Conservation (phyloP, 2,888 invertebrate genomes). For the Bombylius major region DNA sequence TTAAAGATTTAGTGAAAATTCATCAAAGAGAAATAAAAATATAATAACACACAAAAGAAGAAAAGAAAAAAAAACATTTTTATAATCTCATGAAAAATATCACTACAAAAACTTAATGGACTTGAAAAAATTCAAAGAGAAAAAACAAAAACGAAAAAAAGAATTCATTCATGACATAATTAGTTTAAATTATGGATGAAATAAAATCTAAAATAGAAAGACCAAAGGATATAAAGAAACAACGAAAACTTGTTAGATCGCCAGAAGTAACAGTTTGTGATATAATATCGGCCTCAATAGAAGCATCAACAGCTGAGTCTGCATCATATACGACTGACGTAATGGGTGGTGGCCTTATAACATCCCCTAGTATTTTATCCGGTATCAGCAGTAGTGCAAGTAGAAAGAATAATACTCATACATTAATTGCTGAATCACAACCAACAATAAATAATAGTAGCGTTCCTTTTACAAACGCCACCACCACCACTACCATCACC, state of each 20-base stretch:
- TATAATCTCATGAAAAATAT: too few species aligned
- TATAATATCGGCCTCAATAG: constrained; percentile 13
- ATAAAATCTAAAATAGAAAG: not conserved
- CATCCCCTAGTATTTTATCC: constrained; percentile 4
- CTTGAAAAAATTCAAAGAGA: not conserved
- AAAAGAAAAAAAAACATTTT: not conserved
- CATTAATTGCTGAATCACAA: too few species aligned
- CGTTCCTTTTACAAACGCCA: too few species aligned
- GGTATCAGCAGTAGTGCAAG: not conserved
- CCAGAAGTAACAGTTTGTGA: constrained; percentile 16
- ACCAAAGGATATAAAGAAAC: constrained; percentile 8
- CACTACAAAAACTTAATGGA: not conserved
- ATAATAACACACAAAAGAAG: constrained; percentile 1
- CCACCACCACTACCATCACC: not conserved
- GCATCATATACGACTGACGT: constrained; percentile 21
- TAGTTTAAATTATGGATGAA: constrained; percentile 7
- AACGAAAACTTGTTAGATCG: constrained; percentile 13
- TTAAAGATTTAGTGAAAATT: constrained; percentile 4
- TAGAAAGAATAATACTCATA: not conserved
- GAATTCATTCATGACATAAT: not conserved
- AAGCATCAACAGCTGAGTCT: constrained; percentile 10
- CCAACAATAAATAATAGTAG: too few species aligned
- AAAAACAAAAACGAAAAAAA: not conserved
- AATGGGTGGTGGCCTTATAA: constrained; percentile 27
- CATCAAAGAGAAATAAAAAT: not conserved